Evolutionary conservation across 1,140 invertebrate species (phyloP).

Genomic region (Venturia canescens): DNA sequence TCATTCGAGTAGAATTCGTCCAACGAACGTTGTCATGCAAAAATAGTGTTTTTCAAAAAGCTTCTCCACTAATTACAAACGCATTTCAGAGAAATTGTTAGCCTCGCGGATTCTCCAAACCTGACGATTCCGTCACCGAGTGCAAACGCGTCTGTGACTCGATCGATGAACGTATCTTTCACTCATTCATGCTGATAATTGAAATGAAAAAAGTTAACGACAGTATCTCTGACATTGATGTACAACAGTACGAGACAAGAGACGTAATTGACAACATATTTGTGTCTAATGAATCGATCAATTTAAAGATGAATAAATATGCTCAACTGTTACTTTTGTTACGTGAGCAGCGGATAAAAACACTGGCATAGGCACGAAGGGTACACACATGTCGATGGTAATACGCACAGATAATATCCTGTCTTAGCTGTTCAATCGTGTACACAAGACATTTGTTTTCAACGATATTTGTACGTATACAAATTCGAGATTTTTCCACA

Average conservation of each 20-base stretch:
- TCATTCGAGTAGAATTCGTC: too few relatives aligned
- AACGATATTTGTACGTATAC: too few relatives aligned
- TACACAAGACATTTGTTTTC: too few relatives aligned
- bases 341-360: not conserved
- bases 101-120: not conserved
- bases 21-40: too few relatives aligned
- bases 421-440: too few relatives aligned
- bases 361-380: too few relatives aligned
- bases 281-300: conserved; percentile 11
- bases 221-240: not conserved
- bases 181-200: conserved; percentile 5
- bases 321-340: not conserved
- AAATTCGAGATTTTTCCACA: too few relatives aligned
- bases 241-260: not conserved
- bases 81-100: not conserved
- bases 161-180: too few relatives aligned
- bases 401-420: too few relatives aligned
- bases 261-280: conserved; percentile 1
- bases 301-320: not conserved
- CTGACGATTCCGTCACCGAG: not conserved
- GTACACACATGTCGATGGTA: too few relatives aligned
- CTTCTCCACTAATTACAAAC: not conserved
- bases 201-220: not conserved
- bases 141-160: not conserved
- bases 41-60: too few relatives aligned